Evolutionary conservation across 1,140 invertebrate genomes (phyloP).

Genomic region (Drosophila murphyi): DNA sequence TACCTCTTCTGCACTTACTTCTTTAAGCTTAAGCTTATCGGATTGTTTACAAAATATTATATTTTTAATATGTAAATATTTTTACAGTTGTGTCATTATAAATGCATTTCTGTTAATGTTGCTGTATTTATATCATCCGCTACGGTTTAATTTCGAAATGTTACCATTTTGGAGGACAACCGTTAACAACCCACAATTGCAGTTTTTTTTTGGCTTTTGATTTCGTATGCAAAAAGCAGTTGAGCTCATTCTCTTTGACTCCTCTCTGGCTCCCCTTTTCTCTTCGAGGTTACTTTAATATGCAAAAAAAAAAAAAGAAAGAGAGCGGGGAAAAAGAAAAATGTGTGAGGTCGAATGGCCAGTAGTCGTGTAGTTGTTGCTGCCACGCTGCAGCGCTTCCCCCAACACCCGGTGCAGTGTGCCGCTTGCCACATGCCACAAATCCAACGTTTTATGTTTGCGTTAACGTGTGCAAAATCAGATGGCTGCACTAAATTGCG

Average conservation of each 20-base stretch:
- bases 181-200: too few species aligned
- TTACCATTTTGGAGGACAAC: too few species aligned
- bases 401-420: neutral
- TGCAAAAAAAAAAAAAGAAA: slow-evolving; percentile 46
- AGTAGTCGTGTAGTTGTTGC: slow-evolving; percentile 1
- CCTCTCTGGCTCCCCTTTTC: neutral
- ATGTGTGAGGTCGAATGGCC: slow-evolving; percentile 6
- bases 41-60: too few species aligned
- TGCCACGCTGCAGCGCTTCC: neutral
- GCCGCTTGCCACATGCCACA: slow-evolving; percentile 43
- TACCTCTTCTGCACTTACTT: too few species aligned
- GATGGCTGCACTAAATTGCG: slow-evolving; percentile 80
- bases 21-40: too few species aligned
- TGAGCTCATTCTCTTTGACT: slow-evolving; percentile 46
- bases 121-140: too few species aligned
- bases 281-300: slow-evolving; percentile 49
- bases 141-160: too few species aligned
- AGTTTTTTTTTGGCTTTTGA: slow-evolving; percentile 20
- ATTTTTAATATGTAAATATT: too few species aligned
- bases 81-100: too few species aligned
- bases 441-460: slow-evolving; percentile 79
- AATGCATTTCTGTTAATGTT: too few species aligned
- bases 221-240: slow-evolving; percentile 41
- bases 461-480: slow-evolving; percentile 82
- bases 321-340: neutral